Percentiles rank a stretch among this genome's conserved stretches.
phyloP scores from a whole-genome alignment of 1,140 invertebrate species.

The Drosophila subobscura region DNA sequence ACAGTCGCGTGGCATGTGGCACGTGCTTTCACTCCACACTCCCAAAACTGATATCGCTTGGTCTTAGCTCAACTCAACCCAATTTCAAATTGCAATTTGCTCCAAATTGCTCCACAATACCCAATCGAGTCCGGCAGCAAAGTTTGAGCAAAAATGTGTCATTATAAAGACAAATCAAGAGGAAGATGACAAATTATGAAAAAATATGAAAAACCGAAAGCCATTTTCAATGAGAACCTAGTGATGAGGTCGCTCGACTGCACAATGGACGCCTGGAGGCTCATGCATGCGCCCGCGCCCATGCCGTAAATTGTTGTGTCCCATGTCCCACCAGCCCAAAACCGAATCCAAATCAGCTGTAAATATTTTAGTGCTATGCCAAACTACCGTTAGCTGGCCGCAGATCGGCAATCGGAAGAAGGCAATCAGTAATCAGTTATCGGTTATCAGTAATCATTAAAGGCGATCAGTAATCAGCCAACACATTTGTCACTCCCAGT shows the following conservation, averaged over 20 bases:
- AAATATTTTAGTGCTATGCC: no score
- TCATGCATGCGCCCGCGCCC: constrained; percentile 53
- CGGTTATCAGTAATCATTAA: no score
- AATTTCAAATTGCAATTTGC: constrained; percentile 1
- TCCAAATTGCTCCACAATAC: constrained; percentile 40
- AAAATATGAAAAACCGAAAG: constrained; percentile 31
- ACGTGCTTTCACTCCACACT: constrained; percentile 36
- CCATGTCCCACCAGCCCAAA: no score
- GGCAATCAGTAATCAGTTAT: no score
- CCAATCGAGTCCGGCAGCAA: constrained; percentile 83
- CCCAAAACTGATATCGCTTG: constrained; percentile 42
- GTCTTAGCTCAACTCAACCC: constrained; percentile 37
- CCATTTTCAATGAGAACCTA: constrained; percentile 70
- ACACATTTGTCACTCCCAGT: no score
- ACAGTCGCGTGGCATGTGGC: constrained; percentile 51
- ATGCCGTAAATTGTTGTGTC: no score
- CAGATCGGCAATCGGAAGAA: no score
- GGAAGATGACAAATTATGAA: not conserved
- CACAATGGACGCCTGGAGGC: constrained; percentile 73
- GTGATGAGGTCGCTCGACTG: constrained; percentile 65
- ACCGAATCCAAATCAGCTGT: constrained; percentile 7
- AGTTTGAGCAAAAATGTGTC: constrained; percentile 84
- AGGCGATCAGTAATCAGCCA: no score
- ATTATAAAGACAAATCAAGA: constrained; percentile 77
- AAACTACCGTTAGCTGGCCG: no score